Base-by-base conservation (phyloP, 2,888 invertebrate species). In the Platerodrilus igneus region DNA sequence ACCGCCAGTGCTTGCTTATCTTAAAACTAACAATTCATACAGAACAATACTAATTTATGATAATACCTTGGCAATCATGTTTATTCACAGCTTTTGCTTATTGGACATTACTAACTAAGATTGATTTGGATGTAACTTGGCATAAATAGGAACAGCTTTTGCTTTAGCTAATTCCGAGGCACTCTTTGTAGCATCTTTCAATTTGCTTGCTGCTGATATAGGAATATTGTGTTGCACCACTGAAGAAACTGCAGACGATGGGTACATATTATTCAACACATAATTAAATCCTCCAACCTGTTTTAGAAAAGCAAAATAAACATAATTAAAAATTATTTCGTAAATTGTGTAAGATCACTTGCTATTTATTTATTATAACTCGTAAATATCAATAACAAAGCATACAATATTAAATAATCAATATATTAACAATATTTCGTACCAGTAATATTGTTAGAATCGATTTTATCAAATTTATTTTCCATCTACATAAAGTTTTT, bases 161-260 rank as follows among this genome's bases (percentile, higher is more conserved):
- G 76, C 75, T 58, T 82, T 88, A 29, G 91, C 86, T 50, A 86
- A 76, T 66, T 87, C 85, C 15, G 84, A 86, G 34, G 88, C 86
- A 56, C 82, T 83, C 59, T 84, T 83, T 1, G 87, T 88, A 0
- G 83, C 86, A 43, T 81, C 83, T 58, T 87, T 86, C 61, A 91
- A 71, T 59, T 83, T 80, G 56, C 57, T 57, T 7, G 67, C 56
- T 29, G 62, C 61, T 13, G 56, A 41, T 23, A 50, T 34, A 15
- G 11, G 26, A 23, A 45, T 33, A 9, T 9, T 10, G 3, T 56
- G 51, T 3, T 56, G 54, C 37, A 57, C 37, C 37, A 58, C 41
- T 18, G 63, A 57, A 50, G 67, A 53, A 54, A 68, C 38, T 50
- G 56, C 27, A 41, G 70, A 72, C 7, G 67, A 60, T 5, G 82